phyloP scores from a whole-genome alignment of 2,113 vertebrate genomes.

The Passer montanus region DNA sequence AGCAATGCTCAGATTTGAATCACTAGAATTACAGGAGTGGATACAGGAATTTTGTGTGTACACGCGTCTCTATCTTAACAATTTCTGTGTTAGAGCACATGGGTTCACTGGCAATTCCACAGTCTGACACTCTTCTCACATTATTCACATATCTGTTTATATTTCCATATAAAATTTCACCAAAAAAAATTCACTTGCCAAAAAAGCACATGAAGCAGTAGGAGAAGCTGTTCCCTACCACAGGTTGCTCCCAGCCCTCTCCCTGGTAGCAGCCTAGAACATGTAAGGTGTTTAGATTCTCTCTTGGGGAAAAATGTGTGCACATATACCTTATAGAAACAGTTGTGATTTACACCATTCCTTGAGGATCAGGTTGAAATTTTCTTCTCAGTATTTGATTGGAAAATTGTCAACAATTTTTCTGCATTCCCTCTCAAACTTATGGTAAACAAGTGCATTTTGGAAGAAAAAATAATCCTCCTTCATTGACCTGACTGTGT shows the following conservation, averaged over 20 bases:
- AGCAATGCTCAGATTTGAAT: fast-evolving
- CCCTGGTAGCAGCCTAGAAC: neutral
- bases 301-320: neutral
- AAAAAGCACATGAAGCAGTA: neutral
- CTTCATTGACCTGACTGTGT: neutral
- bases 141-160: neutral
- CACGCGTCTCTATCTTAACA: fast-evolving
- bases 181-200: neutral
- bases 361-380: neutral
- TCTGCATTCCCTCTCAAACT: neutral
- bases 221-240: neutral
- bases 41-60: neutral
- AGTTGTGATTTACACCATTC: neutral
- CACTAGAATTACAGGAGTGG: neutral
- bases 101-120: neutral
- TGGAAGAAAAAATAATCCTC: neutral
- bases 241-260: neutral
- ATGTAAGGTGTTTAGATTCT: neutral
- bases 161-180: neutral
- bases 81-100: neutral
- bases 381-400: neutral
- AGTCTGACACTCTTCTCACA: neutral
- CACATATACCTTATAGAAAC: neutral
- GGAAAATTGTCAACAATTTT: neutral
- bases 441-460: neutral